Evolutionary conservation across 1,140 invertebrate species (phyloP).

Genomic region (Dendrolimus kikuchii): DNA sequence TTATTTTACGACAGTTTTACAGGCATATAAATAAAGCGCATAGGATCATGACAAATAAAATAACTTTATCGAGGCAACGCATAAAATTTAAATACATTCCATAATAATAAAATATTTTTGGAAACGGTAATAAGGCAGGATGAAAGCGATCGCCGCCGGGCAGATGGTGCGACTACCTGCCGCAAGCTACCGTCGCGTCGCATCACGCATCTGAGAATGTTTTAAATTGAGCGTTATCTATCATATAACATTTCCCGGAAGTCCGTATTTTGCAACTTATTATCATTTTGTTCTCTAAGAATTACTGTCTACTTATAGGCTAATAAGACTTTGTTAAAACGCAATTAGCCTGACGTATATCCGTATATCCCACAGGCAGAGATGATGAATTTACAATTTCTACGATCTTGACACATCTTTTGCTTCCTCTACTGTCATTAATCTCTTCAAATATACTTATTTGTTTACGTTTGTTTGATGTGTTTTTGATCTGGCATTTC

Average conservation of each 20-base stretch:
- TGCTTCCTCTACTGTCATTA: no score
- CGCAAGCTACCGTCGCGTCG: slow-evolving; percentile 18
- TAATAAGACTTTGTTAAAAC: no score
- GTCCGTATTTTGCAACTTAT: slow-evolving; percentile 24
- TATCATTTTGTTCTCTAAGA: slow-evolving; percentile 13
- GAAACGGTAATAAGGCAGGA: slow-evolving; percentile 55
- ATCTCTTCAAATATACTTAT: neutral
- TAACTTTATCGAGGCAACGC: slow-evolving; percentile 43
- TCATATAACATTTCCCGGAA: slow-evolving; percentile 26
- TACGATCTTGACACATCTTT: no score
- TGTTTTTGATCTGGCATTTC: neutral
- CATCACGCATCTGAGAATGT: slow-evolving; percentile 32
- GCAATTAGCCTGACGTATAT: no score
- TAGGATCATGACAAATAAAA: slow-evolving; percentile 50
- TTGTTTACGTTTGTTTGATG: slow-evolving; percentile 3
- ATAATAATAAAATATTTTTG: slow-evolving; percentile 65
- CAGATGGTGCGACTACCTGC: slow-evolving; percentile 60
- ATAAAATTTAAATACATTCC: slow-evolving; percentile 57
- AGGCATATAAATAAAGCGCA: slow-evolving; percentile 50
- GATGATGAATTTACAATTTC: no score
- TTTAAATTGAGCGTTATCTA: slow-evolving; percentile 12
- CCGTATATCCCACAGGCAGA: no score
- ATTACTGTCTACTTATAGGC: neutral
- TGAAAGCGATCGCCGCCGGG: slow-evolving; percentile 57
- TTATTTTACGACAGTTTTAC: slow-evolving; percentile 62